phyloP scores from a whole-genome alignment of 2,797 vertebrate genomes.

The Spheniscus humboldti region DNA sequence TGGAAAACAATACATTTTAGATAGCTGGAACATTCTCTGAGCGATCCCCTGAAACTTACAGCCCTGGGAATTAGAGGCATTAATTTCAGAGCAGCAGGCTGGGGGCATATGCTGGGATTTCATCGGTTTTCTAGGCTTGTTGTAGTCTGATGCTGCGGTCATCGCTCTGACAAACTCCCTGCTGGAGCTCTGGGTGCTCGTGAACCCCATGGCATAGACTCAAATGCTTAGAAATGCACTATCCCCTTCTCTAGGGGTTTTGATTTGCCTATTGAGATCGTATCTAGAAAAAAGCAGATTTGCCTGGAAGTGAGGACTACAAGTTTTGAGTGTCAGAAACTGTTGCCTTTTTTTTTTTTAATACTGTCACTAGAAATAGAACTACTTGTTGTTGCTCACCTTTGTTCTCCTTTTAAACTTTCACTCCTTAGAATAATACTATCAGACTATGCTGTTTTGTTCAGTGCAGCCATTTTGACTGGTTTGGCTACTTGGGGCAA shows the following conservation, averaged over 20 bases:
- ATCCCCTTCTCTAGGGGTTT: background rate
- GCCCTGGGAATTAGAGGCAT: background rate
- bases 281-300: background rate
- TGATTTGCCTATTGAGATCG: background rate
- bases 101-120: background rate
- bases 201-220: background rate
- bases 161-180: fast-evolving
- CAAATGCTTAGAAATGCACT: background rate
- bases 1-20: background rate
- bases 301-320: background rate
- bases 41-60: background rate
- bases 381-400: background rate
- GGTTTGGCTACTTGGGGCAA: background rate
- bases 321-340: background rate
- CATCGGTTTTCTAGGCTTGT: background rate
- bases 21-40: background rate
- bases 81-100: background rate
- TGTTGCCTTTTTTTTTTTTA: background rate
- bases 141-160: fast-evolving
- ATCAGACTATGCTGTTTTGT: background rate
- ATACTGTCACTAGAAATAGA: background rate
- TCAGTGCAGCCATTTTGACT: background rate
- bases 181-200: background rate
- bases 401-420: background rate
- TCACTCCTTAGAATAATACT: background rate